phyloP scores from a whole-genome alignment of 1,140 invertebrate genomes.

The Pomacea maculata region DNA sequence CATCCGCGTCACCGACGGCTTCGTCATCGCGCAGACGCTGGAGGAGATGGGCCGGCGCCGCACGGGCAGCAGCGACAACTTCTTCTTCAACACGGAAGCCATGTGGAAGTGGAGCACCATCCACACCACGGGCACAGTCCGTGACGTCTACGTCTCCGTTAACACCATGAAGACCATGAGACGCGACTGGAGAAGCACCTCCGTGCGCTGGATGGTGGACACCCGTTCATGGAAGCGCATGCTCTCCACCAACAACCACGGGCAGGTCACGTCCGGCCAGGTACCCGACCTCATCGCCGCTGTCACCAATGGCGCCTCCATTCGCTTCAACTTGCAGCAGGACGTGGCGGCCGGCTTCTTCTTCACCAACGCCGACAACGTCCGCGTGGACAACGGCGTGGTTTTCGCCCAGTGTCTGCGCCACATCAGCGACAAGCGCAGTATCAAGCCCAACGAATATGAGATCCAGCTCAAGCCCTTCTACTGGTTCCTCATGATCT shows the following conservation, averaged over 20 bases:
- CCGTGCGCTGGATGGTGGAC: constrained; percentile 31
- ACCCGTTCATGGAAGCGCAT: constrained; percentile 30
- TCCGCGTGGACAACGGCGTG: constrained; percentile 5
- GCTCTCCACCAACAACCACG: constrained; percentile 6
- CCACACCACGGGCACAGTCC: constrained; percentile 26
- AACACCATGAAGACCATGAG: not conserved
- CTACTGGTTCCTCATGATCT: constrained; percentile 33
- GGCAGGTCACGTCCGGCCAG: not conserved
- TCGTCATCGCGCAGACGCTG: constrained; percentile 27
- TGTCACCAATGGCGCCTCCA: constrained; percentile 14
- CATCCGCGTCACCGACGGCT: constrained; percentile 16
- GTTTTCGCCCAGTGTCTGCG: constrained; percentile 28
- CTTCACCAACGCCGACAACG: constrained; percentile 34
- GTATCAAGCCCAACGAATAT: constrained; percentile 22
- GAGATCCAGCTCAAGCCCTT: constrained; percentile 26
- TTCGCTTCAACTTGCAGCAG: constrained; percentile 32
- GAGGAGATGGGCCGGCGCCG: constrained; percentile 29
- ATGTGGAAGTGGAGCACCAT: constrained; percentile 21
- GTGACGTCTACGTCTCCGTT: constrained; percentile 3
- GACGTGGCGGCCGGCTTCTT: constrained; percentile 25
- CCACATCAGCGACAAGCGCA: constrained; percentile 28
- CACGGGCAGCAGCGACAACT: constrained; percentile 2
- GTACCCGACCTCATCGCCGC: constrained; percentile 11
- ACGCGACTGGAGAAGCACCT: not conserved
- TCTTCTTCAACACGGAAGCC: constrained; percentile 30